Base-by-base conservation (phyloP, 2,888 invertebrate genomes). In the Aquatica leii region DNA sequence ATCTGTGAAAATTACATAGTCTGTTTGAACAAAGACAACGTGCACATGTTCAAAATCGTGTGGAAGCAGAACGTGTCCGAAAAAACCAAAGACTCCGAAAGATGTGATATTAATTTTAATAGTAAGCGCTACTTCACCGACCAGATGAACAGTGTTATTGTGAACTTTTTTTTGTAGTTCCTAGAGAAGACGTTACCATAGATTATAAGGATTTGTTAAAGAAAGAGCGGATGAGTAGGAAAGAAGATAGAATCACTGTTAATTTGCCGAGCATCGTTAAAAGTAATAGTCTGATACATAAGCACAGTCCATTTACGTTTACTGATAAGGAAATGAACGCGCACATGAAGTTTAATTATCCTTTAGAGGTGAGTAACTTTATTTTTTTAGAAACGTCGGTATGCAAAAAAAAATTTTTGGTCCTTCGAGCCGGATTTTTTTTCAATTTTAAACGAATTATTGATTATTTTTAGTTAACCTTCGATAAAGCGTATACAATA, bases 1-100 rank as follows among this genome's bases (percentile, higher is more conserved):
- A 80, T 91, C 48, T 86, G 87, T 31, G 91, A 92, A 75, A 90
- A 91, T 78, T 88, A 89, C 62, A 82, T 91, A 17, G 86, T 87
- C 0, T 86, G 87, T 62, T 83, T 87, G 77, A 88, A 87, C 69
- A 81, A 83, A 54, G 84, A 86, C 31, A 85, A 84, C 71, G 84
- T 89, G 58, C 87, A 88, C 69, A 84, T 90, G n/a, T 88, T 90
- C 71, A 84, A 85, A 74, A 82, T 88, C 49, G 74, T 69, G 41
- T 69, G 68, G 35, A 18, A 37, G 6, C 20, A 54, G 20, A 54
- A 40, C 24, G 15, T 31, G 31, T 17, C 53, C 9, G 64, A 63
- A 1, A 52, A 60, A 46, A 54, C 48, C 43, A 64, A 64, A 51
- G 66, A 62, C 18, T 34, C 51, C 20, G 67, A 64, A 37, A 58